Percentiles rank a stretch among this genome's conserved stretches.
Conservation (phyloP, 2,113 vertebrate genomes). For the Columbina picui region DNA sequence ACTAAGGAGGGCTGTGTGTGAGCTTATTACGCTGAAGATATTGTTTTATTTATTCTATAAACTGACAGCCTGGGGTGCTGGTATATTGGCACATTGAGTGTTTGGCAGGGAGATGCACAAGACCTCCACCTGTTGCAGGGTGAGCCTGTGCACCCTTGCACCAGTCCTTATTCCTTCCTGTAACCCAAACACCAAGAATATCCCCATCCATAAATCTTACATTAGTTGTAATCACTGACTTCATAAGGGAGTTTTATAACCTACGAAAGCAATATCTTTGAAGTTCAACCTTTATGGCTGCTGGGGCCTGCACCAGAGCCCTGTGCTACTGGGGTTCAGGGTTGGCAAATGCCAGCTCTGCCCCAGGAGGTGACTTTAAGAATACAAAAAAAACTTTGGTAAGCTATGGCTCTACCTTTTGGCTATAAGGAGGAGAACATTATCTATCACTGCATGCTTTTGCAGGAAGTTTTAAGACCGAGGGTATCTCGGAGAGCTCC, state of each 20-base stretch:
- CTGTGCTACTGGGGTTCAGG: neutral
- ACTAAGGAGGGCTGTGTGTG: neutral
- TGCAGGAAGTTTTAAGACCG: neutral
- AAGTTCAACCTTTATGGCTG: neutral
- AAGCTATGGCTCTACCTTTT: neutral
- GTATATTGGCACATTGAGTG: neutral
- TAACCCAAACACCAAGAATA: neutral
- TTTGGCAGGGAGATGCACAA: neutral
- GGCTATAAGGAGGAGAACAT: neutral
- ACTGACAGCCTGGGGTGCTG: neutral
- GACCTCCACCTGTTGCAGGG: neutral
- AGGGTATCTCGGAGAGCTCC: neutral
- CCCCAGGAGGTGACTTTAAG: too few species aligned
- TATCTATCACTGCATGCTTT: neutral
- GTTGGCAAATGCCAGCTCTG: neutral
- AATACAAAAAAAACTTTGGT: neutral
- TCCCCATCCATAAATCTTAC: neutral
- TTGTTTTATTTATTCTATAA: slow-evolving; percentile 48
- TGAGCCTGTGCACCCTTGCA: neutral
- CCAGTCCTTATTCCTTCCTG: neutral
- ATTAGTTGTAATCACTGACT: neutral
- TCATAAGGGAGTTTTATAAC: neutral
- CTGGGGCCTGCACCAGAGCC: neutral
- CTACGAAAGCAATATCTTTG: neutral
- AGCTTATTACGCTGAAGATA: neutral